phyloP scores from a whole-genome alignment of 2,888 invertebrate species.

The Alloscopus bannaensis region DNA sequence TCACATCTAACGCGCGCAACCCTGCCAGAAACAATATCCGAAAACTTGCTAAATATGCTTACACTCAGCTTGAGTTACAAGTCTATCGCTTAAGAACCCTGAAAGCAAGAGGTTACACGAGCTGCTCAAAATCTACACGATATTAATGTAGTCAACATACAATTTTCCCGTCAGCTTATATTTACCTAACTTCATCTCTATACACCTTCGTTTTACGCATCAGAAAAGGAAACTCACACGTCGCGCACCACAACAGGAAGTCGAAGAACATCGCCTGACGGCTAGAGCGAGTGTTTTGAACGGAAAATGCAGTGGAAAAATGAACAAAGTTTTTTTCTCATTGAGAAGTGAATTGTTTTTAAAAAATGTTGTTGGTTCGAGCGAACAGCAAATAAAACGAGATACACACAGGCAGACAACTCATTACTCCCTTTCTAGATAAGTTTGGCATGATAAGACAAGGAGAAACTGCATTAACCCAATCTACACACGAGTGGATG shows the following conservation, averaged over 20 bases:
- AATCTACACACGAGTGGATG: no score
- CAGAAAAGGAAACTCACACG: background rate
- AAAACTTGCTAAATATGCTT: background rate
- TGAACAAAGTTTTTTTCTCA: background rate
- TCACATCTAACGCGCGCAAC: background rate
- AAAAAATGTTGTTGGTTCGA: background rate
- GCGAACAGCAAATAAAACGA: background rate
- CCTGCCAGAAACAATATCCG: background rate
- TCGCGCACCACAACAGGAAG: slow-evolving; percentile 18
- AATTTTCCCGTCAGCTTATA: no score
- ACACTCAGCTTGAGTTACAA: no score
- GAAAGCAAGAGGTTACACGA: background rate
- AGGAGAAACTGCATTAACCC: background rate
- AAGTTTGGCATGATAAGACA: slow-evolving; percentile 35
- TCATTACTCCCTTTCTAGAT: slow-evolving; percentile 46
- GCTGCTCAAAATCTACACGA: no score
- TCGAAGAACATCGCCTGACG: slow-evolving; percentile 3
- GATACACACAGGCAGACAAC: slow-evolving; percentile 36
- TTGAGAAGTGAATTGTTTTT: background rate
- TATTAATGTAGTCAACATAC: no score
- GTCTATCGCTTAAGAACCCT: background rate
- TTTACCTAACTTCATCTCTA: no score
- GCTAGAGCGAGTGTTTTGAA: slow-evolving; percentile 1
- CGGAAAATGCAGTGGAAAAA: no score
- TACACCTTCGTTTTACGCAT: slow-evolving; percentile 10